These are phyloP conservation scores for Erebia epiphron DNA, from an alignment of 2,888 invertebrate genomes.

Conservation along the genomic window DNA sequence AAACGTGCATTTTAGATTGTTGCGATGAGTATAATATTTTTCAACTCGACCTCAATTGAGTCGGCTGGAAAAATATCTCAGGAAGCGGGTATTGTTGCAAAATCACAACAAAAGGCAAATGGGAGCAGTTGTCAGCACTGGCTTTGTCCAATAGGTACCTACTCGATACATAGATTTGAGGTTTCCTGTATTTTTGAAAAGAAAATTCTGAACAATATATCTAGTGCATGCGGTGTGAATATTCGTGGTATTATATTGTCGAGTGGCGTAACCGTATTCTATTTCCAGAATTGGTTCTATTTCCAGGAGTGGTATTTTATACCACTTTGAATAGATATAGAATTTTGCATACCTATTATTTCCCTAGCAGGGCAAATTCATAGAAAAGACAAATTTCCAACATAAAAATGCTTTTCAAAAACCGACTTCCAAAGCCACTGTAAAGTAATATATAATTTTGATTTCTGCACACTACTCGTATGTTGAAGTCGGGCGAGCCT, in stretches of 20 bases:
- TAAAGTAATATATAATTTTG: no score
- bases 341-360: conserved; percentile 1
- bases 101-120: conserved; percentile 63
- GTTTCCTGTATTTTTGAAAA: conserved; percentile 60
- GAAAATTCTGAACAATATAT: conserved; percentile 50
- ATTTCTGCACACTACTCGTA: no score
- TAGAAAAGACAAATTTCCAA: background rate
- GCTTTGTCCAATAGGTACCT: conserved; percentile 70
- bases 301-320: no score
- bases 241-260: conserved; percentile 31
- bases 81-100: conserved; percentile 52
- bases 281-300: conserved; percentile 7
- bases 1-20: background rate
- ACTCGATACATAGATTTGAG: conserved; percentile 67
- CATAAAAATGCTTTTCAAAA: no score
- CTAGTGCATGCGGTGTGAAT: conserved; percentile 34
- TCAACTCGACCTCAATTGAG: conserved; percentile 54
- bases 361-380: background rate
- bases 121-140: conserved; percentile 63
- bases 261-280: conserved; percentile 15
- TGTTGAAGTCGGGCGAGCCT: no score
- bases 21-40: conserved; percentile 48
- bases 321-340: background rate
- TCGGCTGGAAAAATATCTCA: conserved; percentile 44
- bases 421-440: no score